Conservation (phyloP, 2,113 vertebrate genomes). For the Spea bombifrons region DNA sequence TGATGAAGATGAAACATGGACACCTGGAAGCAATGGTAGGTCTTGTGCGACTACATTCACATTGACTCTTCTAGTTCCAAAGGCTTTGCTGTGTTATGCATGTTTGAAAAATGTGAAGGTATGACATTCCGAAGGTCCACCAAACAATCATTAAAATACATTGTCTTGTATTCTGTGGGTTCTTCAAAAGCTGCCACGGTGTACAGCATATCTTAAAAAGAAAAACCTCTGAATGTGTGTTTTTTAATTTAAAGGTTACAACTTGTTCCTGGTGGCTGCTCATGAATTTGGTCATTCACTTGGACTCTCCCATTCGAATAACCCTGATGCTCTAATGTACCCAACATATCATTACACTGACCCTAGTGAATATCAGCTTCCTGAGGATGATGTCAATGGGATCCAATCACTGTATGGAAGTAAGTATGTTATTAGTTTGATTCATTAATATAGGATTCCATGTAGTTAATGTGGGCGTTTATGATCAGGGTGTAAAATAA, state of each 20-base stretch:
- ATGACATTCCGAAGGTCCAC: too few relatives aligned
- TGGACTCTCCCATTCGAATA: conserved; percentile 82
- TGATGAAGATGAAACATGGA: conserved; percentile 74
- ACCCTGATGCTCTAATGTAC: conserved; percentile 83
- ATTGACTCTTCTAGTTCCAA: too few relatives aligned
- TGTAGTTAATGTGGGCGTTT: too few relatives aligned
- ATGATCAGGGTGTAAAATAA: too few relatives aligned
- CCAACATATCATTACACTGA: conserved; percentile 73
- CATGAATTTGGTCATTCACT: conserved; percentile 93
- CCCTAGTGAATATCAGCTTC: conserved; percentile 70
- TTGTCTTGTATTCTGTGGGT: too few relatives aligned
- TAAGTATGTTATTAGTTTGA: neutral
- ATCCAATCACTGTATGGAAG: conserved; percentile 91
- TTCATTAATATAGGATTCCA: too few relatives aligned
- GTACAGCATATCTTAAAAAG: neutral
- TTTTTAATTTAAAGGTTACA: conserved; percentile 67
- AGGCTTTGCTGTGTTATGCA: too few relatives aligned
- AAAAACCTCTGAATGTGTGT: neutral
- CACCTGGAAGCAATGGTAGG: conserved; percentile 61
- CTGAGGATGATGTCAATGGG: conserved; percentile 77
- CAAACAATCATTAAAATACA: too few relatives aligned
- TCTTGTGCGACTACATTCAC: neutral
- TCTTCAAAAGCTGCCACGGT: neutral
- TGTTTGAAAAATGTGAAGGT: too few relatives aligned
- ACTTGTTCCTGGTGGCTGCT: conserved; percentile 87